A percentile compares a stretch with the other conserved stretches of the same genome.
These are phyloP conservation scores for Ciconia stormi DNA, from an alignment of 2,113 vertebrate genomes.

Conservation along the genomic window DNA sequence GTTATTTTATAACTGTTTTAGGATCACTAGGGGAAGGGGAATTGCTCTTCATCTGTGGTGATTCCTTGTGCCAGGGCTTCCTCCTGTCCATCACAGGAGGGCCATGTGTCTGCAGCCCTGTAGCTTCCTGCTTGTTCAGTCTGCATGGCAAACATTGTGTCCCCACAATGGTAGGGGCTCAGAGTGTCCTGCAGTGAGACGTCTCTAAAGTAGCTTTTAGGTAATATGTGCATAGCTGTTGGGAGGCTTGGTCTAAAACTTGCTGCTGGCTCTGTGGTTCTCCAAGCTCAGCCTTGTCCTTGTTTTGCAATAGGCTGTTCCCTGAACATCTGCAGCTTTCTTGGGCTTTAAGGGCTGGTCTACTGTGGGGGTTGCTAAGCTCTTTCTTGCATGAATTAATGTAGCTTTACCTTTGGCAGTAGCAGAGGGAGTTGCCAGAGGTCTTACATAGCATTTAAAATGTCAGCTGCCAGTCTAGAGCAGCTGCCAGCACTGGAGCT, in stretches of 20 bases:
- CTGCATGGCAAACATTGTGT: not conserved
- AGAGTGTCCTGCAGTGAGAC: not conserved
- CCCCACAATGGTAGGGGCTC: too few species aligned
- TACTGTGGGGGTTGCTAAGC: not conserved
- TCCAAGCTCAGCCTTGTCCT: not conserved
- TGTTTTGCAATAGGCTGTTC: not conserved
- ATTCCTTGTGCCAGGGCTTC: not conserved
- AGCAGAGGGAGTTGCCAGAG: slow-evolving; percentile 16
- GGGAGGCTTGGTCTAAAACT: not conserved
- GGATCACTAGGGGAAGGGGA: accelerated
- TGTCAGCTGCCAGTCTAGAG: slow-evolving; percentile 27
- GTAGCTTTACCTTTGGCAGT: slow-evolving; percentile 30
- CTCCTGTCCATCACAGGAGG: not conserved
- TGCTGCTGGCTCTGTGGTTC: not conserved
- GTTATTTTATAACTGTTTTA: not conserved
- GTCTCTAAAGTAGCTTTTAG: not conserved
- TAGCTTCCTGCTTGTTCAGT: not conserved
- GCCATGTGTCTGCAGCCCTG: not conserved
- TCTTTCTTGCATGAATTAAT: not conserved
- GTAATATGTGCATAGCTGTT: not conserved
- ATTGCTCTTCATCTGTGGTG: not conserved
- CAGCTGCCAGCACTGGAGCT: not conserved
- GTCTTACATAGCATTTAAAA: slow-evolving; percentile 21
- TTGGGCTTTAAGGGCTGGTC: not conserved
- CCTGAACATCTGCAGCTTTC: not conserved